These are phyloP conservation scores for Phocides pigmalion DNA, from an alignment of 1,140 invertebrate genomes.

Conservation along the genomic window DNA sequence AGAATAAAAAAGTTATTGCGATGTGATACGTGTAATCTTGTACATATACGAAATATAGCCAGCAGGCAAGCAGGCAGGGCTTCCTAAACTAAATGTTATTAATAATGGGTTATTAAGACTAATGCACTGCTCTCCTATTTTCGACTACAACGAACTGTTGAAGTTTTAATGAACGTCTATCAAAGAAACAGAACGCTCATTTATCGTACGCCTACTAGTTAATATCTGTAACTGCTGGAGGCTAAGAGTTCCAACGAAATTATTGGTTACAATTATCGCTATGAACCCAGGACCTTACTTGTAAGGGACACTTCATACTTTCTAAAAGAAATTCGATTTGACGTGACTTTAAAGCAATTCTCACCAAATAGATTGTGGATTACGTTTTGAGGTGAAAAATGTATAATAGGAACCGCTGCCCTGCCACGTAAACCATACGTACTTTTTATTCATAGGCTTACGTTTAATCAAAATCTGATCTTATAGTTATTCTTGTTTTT, in stretches of 20 bases:
- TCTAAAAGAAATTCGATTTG: neutral
- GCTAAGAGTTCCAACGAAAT: slow-evolving; percentile 22
- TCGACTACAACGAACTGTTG: slow-evolving; percentile 23
- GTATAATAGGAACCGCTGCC: no score
- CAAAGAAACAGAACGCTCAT: slow-evolving; percentile 19
- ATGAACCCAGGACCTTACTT: slow-evolving; percentile 23
- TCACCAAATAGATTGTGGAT: no score
- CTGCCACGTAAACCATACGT: no score
- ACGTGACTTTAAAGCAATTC: neutral
- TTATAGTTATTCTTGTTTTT: no score
- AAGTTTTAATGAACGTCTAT: slow-evolving; percentile 30
- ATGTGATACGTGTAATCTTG: neutral
- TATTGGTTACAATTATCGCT: slow-evolving; percentile 23
- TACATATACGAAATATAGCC: neutral
- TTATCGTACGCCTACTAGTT: slow-evolving; percentile 29
- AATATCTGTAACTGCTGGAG: slow-evolving; percentile 27
- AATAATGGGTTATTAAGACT: slow-evolving; percentile 21
- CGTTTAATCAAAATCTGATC: no score
- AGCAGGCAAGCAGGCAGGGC: neutral
- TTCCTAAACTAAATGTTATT: slow-evolving; percentile 6
- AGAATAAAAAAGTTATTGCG: neutral
- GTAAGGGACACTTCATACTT: neutral
- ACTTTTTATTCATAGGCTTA: no score
- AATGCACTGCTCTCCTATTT: slow-evolving; percentile 4
- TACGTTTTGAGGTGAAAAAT: no score